Evolutionary conservation across 2,113 vertebrate genomes (phyloP), one percentile per base, ranked within the genome.

Genomic region (Callaeas wilsoni): DNA sequence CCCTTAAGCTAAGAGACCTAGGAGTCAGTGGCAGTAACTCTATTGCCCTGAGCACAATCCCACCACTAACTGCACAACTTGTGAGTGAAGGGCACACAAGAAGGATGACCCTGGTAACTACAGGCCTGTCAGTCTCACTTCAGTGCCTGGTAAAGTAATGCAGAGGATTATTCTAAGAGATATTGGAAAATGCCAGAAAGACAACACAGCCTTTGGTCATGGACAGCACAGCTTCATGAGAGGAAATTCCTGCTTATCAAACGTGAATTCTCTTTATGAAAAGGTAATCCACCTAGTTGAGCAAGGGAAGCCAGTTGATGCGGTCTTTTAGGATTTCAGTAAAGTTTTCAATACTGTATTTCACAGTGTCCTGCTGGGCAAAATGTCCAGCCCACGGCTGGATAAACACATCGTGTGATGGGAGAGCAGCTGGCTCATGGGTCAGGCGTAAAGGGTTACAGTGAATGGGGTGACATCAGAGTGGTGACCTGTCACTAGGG

Each of bases 331-430:
- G 26, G 9, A 37, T 59, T 35, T 68, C 62, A 67, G 13, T 50
- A 3, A 42, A 35, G 32, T 5, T 42, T 67, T 57, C 2, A 1
- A 1, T 49, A 17, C 10, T n/a, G 25, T 50, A 4, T 41, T 8
- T 42, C 26, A 25, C 30, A 42, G 35, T 11, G 2, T 30, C 25
- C 35, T 56, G 4, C 23, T 49, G 35, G 12, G 26, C 25, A 41
- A 16, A 29, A 20, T 41, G 16, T 30, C 25, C 35, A 56, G 30
- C 42, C 1, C 70, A 30, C 10, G 7, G 25, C 35, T 42, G 62
- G 20, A 59, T 25, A 30, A 75, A 12, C 29, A 47, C n/a, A 8
- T 39, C 4, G 1, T 13, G 6, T 30, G 60, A 3, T 67, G 70
- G 20, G 20, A 57, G 70, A 57, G 60, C 52, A 85, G 18, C 70